A percentile compares a stretch with the other conserved stretches of the same genome.
Conservation (phyloP, 2,888 invertebrate species). For the Drosophila monieri region DNA sequence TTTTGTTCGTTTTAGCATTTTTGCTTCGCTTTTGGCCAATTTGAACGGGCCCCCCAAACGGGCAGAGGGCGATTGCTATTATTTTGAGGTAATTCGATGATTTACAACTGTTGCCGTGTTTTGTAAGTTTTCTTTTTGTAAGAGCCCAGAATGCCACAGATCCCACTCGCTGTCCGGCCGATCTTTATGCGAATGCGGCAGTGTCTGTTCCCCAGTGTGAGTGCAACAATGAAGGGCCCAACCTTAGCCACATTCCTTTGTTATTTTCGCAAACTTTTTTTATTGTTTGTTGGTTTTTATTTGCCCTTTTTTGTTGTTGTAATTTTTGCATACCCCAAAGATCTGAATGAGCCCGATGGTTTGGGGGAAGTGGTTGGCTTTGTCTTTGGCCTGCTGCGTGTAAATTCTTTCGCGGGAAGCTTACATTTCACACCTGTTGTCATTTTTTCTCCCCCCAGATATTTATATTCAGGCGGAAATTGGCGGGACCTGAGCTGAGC, state of each 20-base stretch:
- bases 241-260: constrained; percentile 70
- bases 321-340: constrained; percentile 51
- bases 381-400: constrained; percentile 38
- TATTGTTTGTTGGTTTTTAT: constrained; percentile 23
- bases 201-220: constrained; percentile 7
- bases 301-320: constrained; percentile 15
- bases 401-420: constrained; percentile 34
- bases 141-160: constrained; percentile 51
- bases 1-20: constrained; percentile 56
- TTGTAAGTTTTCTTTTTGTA: constrained; percentile 73
- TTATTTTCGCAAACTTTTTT: constrained; percentile 69
- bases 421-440: constrained; percentile 68
- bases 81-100: constrained; percentile 80
- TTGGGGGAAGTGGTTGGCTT: constrained; percentile 47
- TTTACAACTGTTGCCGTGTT: constrained; percentile 78
- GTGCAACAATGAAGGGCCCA: constrained; percentile 60
- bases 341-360: constrained; percentile 30
- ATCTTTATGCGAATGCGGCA: constrained; percentile 51
- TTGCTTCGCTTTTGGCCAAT: constrained; percentile 63
- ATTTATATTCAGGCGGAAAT: constrained; percentile 14
- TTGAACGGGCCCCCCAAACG: constrained; percentile 49
- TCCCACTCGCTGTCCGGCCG: constrained; percentile 23
- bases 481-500: constrained; percentile 6
- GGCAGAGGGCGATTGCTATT: constrained; percentile 76
- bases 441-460: constrained; percentile 31